Evolutionary conservation across 2,797 vertebrate genomes (phyloP), one percentile per base, ranked within the genome.

Genomic region (Acipenser ruthenus): DNA sequence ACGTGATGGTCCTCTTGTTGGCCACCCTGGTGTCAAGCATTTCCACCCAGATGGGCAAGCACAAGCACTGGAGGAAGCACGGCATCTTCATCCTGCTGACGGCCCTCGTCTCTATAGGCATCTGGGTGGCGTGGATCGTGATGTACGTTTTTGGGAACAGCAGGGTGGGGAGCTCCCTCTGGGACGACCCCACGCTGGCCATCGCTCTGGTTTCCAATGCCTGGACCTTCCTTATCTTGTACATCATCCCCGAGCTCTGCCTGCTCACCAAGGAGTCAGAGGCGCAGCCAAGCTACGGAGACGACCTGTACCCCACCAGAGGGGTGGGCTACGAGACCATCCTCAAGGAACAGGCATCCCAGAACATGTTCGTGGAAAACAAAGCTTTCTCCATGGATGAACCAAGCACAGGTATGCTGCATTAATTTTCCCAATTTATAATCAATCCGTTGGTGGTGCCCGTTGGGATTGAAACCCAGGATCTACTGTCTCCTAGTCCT

Each of bases 381-480:
- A 97, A 98, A 77, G 95, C 93, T 0, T 98, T 99, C 82, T 94
- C 94, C 5, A 92, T 97, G 95, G 95, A 98, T 0, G 96, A 98
- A 62, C 91, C 93, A 0, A 84, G 80, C 68, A 72, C 90, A 50
- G 93, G 96, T 98, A 82, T 13, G 83, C 2, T 7, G 50, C 18
- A 13, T 63, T 18, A 1, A 37, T 37, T 37, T 37, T 58, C 56
- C 56, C 5, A 11, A 58, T 58, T 58, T 11, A 11, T 11, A 58
- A 11, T 58, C 56, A 11, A 58, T 37, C 37, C 37, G 37, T 37
- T 37, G 37, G 37, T 37, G 37, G 37, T 37, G 37, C 37, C 37
- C 37, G 37, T 58, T 58, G 55, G 10, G 10, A 15, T 13, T 56
- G 37, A 37, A 37, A 37, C 37, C 37, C 37, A 37, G 37, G 37